Evolutionary conservation across 2,797 vertebrate genomes (phyloP), one percentile per base, ranked within the genome.

Genomic region (Brotula barbata): DNA sequence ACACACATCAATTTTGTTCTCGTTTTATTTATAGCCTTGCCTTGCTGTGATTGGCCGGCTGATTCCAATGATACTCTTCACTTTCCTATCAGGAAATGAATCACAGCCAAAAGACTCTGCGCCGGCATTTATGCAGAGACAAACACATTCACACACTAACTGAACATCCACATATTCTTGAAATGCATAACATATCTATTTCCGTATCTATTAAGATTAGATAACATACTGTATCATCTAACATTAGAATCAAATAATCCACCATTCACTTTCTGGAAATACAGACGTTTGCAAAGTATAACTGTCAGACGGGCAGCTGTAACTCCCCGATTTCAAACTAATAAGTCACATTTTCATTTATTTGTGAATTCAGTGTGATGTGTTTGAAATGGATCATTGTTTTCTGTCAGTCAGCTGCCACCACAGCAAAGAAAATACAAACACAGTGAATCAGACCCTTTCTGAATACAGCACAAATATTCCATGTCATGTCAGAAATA

Each of bases 11-110:
- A 28, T 40, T 20, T 13, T 57, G 33, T 67, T 55, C 57, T 33
- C 40, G 11, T 74, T 61, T 69, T 87, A 87, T 89, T 88, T 87
- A 85, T 83, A 86, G 80, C 70, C 14, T 31, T 81, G 47, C 52
- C 71, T 59, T 0, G 6, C 72, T 41, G 66, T 11, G 63, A 82
- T 75, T 82, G 82, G 80, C 58, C 61, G 75, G 36, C 46, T 28
- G 54, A 51, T 41, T 40, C 19, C 2, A 67, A 75, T 45, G 57
- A 12, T 54, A 73, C 50, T 53, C 71, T 36, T 75, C 53, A 43
- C 67, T 75, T 73, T 73, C 66, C 70, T 37, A 46, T 69, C 77
- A 75, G 78, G 68, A 82, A 76, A 71, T 34, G 43, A 57, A 82
- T 84, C 71, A 57, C 64, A 63, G 71, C 58, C 58, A 46, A 41